phyloP scores from a whole-genome alignment of 1,140 invertebrate species.

The Lineus longissimus region DNA sequence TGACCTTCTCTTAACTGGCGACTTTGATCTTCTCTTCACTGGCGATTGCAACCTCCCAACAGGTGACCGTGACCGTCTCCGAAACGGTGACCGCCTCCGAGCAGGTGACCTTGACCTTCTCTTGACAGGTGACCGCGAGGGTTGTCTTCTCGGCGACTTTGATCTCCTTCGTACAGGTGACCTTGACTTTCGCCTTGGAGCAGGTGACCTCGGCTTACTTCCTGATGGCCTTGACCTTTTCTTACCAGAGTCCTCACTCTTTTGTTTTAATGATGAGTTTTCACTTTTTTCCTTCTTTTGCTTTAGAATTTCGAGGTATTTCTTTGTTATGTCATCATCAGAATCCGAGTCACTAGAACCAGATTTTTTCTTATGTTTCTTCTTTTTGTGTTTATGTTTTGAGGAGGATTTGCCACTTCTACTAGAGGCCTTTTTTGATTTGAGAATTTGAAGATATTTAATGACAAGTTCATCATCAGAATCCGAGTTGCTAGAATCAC shows the following conservation, averaged over 20 bases:
- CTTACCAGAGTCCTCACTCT: slow-evolving; percentile 10
- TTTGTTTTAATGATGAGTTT: neutral
- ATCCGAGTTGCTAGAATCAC: slow-evolving; percentile 14
- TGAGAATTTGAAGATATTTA: too few relatives aligned
- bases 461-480: neutral
- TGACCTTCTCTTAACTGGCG: neutral
- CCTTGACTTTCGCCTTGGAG: slow-evolving; percentile 15
- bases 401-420: too few relatives aligned
- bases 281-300: slow-evolving; percentile 12
- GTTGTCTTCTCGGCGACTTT: too few relatives aligned
- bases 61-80: slow-evolving; percentile 3
- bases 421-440: too few relatives aligned
- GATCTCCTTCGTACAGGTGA: slow-evolving; percentile 6
- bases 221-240: neutral
- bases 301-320: slow-evolving; percentile 36
- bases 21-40: neutral
- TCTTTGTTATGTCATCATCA: slow-evolving; percentile 33
- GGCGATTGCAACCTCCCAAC: neutral
- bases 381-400: slow-evolving; percentile 24
- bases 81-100: neutral
- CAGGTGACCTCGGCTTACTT: neutral
- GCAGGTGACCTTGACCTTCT: neutral
- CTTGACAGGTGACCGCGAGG: neutral
- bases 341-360: slow-evolving; percentile 18
- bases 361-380: slow-evolving; percentile 19